These are phyloP conservation scores for Coranthus polyacanthus DNA, from an alignment of 2,797 vertebrate species.

Conservation along the genomic window DNA sequence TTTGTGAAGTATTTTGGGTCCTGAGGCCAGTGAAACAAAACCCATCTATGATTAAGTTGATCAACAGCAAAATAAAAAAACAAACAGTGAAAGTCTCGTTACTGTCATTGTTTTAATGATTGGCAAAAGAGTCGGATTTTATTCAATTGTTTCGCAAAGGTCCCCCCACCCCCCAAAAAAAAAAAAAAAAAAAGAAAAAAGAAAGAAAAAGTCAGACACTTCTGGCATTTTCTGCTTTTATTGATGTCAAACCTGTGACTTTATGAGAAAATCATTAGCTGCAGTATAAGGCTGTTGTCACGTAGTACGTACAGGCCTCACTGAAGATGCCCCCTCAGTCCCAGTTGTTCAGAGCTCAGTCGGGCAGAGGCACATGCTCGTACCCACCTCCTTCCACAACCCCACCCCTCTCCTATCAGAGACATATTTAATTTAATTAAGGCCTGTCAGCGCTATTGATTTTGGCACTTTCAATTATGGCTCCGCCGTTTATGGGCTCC, in stretches of 20 bases:
- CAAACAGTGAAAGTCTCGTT: no score
- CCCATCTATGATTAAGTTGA: background rate
- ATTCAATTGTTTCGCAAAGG: no score
- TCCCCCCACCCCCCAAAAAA: no score
- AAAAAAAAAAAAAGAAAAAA: background rate
- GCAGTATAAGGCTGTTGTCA: conserved; percentile 31
- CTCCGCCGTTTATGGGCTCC: conserved; percentile 86
- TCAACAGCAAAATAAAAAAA: background rate
- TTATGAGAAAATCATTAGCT: conserved; percentile 15
- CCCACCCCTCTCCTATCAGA: conserved; percentile 82
- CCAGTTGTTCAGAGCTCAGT: conserved; percentile 58
- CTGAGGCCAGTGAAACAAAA: background rate
- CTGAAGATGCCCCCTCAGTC: conserved; percentile 39
- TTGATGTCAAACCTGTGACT: conserved; percentile 28
- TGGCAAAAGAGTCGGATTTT: no score
- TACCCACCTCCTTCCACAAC: conserved; percentile 44
- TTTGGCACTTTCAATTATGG: conserved; percentile 98
- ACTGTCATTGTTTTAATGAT: background rate
- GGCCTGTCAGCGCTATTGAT: conserved; percentile 97
- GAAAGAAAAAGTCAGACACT: background rate
- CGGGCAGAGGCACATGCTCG: conserved; percentile 34
- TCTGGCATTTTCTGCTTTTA: conserved; percentile 2
- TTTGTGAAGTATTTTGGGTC: background rate
- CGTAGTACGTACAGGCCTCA: conserved; percentile 9
- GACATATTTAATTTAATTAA: conserved; percentile 99